A percentile compares a stretch with the other conserved stretches of the same genome.
These are phyloP conservation scores for Troilus luridus DNA, from an alignment of 2,888 invertebrate genomes.

Conservation along the genomic window DNA sequence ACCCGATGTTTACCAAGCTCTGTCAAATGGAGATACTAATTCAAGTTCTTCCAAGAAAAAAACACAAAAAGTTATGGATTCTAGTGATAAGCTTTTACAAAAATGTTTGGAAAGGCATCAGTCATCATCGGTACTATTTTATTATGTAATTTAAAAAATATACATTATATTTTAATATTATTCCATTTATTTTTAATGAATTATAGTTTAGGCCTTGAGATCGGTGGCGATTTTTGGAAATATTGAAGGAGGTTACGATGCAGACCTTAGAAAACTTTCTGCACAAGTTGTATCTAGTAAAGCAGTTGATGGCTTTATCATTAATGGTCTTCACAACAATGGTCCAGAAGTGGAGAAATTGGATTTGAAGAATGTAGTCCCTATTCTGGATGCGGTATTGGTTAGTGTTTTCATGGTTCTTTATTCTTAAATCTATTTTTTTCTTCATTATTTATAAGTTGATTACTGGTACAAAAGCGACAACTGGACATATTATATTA, in stretches of 20 bases:
- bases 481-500: accelerated
- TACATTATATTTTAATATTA: not conserved
- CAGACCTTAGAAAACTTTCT: constrained; percentile 76
- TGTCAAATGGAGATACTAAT: constrained; percentile 85
- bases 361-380: constrained; percentile 72
- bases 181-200: constrained; percentile 46
- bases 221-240: constrained; percentile 75
- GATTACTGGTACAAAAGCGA: not conserved
- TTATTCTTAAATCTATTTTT: not conserved
- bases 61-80: constrained; percentile 56
- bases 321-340: constrained; percentile 87
- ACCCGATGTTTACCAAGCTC: constrained; percentile 86
- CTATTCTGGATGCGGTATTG: constrained; percentile 76
- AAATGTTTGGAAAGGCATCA: constrained; percentile 78
- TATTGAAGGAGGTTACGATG: constrained; percentile 82
- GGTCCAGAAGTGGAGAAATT: constrained; percentile 75
- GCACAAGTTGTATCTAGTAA: constrained; percentile 74
- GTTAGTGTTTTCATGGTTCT: constrained; percentile 69
- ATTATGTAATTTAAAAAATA: not conserved
- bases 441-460: not conserved
- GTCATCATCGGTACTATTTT: constrained; percentile 70
- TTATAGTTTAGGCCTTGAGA: constrained; percentile 69
- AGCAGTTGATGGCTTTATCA: constrained; percentile 80
- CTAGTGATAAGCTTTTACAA: constrained; percentile 77
- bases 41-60: constrained; percentile 72